Evolutionary conservation across 2,797 vertebrate species (phyloP).

Genomic region (Melanotaenia parkinsoni): DNA sequence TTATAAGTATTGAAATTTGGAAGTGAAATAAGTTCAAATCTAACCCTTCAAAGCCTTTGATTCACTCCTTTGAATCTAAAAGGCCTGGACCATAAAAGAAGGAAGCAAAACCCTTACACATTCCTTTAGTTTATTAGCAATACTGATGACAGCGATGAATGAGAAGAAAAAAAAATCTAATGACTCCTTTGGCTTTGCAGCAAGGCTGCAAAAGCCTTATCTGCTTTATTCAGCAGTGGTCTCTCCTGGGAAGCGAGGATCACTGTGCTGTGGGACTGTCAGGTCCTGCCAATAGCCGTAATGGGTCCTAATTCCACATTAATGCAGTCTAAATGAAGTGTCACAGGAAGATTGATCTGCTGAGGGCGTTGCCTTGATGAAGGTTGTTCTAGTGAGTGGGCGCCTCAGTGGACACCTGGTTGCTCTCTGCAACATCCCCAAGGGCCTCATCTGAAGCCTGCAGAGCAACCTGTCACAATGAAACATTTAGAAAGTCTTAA

Average conservation of each 20-base stretch:
- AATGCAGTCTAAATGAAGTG: constrained; percentile 98
- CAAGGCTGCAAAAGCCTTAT: constrained; percentile 77
- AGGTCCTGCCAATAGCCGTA: constrained; percentile 93
- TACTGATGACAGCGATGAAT: constrained; percentile 80
- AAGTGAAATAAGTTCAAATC: constrained; percentile 61
- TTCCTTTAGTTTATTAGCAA: constrained; percentile 83
- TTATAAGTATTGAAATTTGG: constrained; percentile 28
- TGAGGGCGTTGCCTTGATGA: constrained; percentile 86
- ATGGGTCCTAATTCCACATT: constrained; percentile 95
- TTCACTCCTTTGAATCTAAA: constrained; percentile 53
- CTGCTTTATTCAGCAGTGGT: constrained; percentile 80
- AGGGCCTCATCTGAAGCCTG: constrained; percentile 76
- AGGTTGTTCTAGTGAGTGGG: constrained; percentile 84
- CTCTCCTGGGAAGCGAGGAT: constrained; percentile 81
- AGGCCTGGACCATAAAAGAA: constrained; percentile 31
- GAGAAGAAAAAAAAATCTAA: constrained; percentile 69
- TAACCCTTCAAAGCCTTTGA: constrained; percentile 61
- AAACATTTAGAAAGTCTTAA: constrained; percentile 40
- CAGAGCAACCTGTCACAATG: constrained; percentile 58
- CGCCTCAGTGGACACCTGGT: constrained; percentile 86
- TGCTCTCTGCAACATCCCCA: constrained; percentile 72
- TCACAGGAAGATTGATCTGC: constrained; percentile 95
- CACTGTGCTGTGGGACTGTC: constrained; percentile 85
- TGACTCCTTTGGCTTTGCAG: constrained; percentile 77
- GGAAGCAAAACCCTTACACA: constrained; percentile 69